Evolutionary conservation across 2,113 vertebrate genomes (phyloP), one percentile per base, ranked within the genome.

Genomic region (Syngnathus floridae): DNA sequence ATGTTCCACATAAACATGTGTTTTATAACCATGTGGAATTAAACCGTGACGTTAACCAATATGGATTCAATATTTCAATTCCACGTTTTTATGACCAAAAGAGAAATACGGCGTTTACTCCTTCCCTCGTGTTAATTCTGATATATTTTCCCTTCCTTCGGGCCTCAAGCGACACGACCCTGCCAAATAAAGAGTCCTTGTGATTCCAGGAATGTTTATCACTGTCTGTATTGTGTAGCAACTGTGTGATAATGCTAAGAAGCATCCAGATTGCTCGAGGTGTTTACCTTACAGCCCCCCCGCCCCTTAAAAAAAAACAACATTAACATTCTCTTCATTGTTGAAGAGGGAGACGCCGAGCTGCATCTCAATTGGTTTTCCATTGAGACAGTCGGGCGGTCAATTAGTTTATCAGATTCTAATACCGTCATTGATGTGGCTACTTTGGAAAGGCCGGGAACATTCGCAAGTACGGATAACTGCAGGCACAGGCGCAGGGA

Each of bases 321-420:
- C 81, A 84, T 87, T 85, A 84, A 81, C 78, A 88, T 85, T 87
- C 82, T 63, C 67, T 57, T 83, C 81, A 80, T 84, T 81, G 85
- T 83, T 78, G 56, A 65, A 65, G 69, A 62, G 71, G 75, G 72
- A 73, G 75, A 74, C 16, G 26, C 62, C 0, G 35, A 17, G 59
- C 75, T 76, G 82, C 70, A 86, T 87, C 78, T 82, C 76, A 82
- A 82, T 80, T 43, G 72, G 75, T 52, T 72, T 79, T 77, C 79
- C 73, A 73, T 76, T 82, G 67, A 83, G 78, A 81, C 76, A 63
- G 79, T 69, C 60, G 4, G 62, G 69, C 71, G 82, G 82, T 85
- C 84, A 82, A 81, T 84, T 72, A 83, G 72, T 80, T 85, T 79
- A 84, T 84, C 85, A 79, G 49, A 62, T 56, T 26, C 71, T 43